Base-by-base conservation (phyloP, 2,888 invertebrate genomes). In the Dugesia japonica region DNA sequence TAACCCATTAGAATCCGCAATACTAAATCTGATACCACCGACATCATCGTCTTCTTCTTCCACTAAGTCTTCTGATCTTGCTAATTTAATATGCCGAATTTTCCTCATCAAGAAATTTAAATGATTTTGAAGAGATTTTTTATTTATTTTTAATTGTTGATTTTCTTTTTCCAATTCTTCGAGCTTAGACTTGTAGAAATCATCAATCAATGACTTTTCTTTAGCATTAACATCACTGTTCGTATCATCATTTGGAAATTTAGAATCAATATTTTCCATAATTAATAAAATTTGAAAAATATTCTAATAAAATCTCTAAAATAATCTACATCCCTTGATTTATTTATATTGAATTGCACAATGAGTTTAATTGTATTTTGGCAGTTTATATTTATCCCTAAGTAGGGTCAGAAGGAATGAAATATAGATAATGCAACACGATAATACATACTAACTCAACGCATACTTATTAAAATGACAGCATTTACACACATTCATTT, bases 111-210 rank as follows among this genome's bases (percentile, higher is more conserved):
- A 23, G 23, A 56, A 56, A 56, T 56, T 56, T 42, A 77, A 56
- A 26, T 77, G 77, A 38, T 75, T 27, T 28, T 77, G 77, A 1
- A 77, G 71, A 20, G 38, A 56, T 42, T 56, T 56, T 56, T 76
- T 77, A 7, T 56, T 71, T 23, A 26, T 23, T 71, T 77, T 76
- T 9, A 77, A 31, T n/a, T 75, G 77, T 23, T 76, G 74, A 28
- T 77, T 77, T 26, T 76, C 77, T n/a, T 38, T 26, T 31, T 77
- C 77, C 17, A 77, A 28, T 72, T 72, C 76, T 56, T 56, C 9
- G 56, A 56, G 56, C 17, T 56, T 56, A 1, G 4, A n/a, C 17
- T 56, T 56, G n/a, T 56, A 56, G n/a, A 56, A 56, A 56, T 56
- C 56, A 23, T 56, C 56, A 1, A 56, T 20, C 17, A 20, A 23